Evolutionary conservation across 2,113 vertebrate species (phyloP), one percentile per base, ranked within the genome.

Genomic region (Nestor notabilis): DNA sequence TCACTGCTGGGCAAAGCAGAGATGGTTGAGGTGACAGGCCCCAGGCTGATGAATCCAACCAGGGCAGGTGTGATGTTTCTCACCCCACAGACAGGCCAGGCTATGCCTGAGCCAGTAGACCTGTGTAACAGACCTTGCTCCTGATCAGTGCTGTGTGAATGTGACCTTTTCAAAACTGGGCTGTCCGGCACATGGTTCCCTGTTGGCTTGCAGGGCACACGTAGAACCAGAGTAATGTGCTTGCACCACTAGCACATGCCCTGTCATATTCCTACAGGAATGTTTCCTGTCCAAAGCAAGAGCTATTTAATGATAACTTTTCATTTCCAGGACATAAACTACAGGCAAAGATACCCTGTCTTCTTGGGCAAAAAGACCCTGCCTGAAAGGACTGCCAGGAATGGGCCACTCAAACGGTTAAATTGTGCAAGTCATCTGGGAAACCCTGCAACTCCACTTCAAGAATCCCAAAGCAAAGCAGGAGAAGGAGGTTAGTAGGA

Each of bases 191-290:
- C 1, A 0, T 10, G 15, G 49, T 5, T 43, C 12, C 31, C 28
- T 2, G 5, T 0, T 17, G n/a, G 82, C n/a, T 68, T 47, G 31
- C 58, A 50, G 58, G 35, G 49, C 80, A 65, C 29, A 70, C 33
- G 16, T 5, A 65, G 5, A 60, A 41, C 41, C 35, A 75, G 33
- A 41, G 47, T 11, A 31, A 76, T 39, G 33, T 29, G 29, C 20
- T 46, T 41, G 50, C 6, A 63, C 13, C 46, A 27, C 37, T 21
- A 15, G 6, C 2, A 0, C 7, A 3, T 7, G 29, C 11, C 37
- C 29, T 89, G n/a, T 23, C 56, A 47, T 17, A 46, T 9, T 70
- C 58, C 49, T 39, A 63, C 9, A 55, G 65, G 6, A 49, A 50
- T 25, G 4, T 24, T 63, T 47, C 35, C 33, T 7, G 18, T 55